These are phyloP conservation scores for Drosophila nigromelanica DNA, from an alignment of 1,140 invertebrate genomes.

Conservation along the genomic window DNA sequence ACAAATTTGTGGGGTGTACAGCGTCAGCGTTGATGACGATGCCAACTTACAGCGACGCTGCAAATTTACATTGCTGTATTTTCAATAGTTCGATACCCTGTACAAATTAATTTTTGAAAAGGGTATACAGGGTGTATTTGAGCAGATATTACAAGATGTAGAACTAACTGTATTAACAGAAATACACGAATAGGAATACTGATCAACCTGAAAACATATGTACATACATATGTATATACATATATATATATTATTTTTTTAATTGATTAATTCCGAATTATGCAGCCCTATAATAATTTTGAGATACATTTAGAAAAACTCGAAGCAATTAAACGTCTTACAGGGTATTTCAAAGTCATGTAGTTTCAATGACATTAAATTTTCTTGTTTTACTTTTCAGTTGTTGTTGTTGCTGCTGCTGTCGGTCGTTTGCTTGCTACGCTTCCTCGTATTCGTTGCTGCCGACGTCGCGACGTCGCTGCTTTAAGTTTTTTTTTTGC, in stretches of 20 bases:
- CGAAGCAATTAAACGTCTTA: neutral
- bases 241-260: neutral
- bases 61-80: conserved; percentile 65
- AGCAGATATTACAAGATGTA: too few species aligned
- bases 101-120: neutral
- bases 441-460: conserved; percentile 59
- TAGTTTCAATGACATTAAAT: conserved; percentile 7
- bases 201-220: neutral
- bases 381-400: conserved; percentile 62
- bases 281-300: too few species aligned
- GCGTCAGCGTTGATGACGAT: conserved; percentile 24
- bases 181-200: too few species aligned
- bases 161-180: too few species aligned
- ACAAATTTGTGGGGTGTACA: conserved; percentile 58
- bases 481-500: conserved; percentile 52
- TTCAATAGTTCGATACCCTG: conserved; percentile 37
- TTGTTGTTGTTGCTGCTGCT: conserved; percentile 50
- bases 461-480: conserved; percentile 47
- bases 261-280: too few species aligned
- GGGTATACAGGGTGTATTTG: neutral
- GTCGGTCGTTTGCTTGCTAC: conserved; percentile 37
- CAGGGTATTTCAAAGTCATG: conserved; percentile 21
- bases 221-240: neutral
- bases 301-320: too few species aligned
- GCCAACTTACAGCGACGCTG: conserved; percentile 40